These are phyloP conservation scores for Sinopyrophorus schimmeli DNA, from an alignment of 2,888 invertebrate species.

Conservation along the genomic window DNA sequence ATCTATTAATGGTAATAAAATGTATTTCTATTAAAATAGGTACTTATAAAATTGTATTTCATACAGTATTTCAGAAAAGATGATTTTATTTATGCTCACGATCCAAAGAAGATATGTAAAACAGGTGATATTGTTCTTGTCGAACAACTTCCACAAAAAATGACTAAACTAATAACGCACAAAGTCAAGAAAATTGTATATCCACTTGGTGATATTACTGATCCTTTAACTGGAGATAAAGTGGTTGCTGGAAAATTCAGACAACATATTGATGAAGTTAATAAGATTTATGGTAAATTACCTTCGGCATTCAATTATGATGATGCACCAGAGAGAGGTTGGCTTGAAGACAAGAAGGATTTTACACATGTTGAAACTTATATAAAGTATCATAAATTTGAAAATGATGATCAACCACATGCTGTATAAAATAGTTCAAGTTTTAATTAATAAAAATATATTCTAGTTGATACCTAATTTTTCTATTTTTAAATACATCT, in stretches of 20 bases:
- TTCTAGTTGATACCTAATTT: too few species aligned
- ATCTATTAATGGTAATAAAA: conserved; percentile 72
- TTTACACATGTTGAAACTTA: conserved; percentile 77
- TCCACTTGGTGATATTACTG: conserved; percentile 81
- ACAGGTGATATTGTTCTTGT: conserved; percentile 83
- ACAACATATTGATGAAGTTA: conserved; percentile 70
- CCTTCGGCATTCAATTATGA: conserved; percentile 73
- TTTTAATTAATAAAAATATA: too few species aligned
- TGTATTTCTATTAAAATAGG: too few species aligned
- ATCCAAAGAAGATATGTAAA: conserved; percentile 76
- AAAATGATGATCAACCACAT: conserved; percentile 72
- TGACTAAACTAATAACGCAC: conserved; percentile 79
- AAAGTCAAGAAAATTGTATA: conserved; percentile 78
- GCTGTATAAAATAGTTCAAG: conserved; percentile 58
- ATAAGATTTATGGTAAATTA: conserved; percentile 70
- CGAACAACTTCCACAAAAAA: conserved; percentile 69
- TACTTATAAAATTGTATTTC: neutral
- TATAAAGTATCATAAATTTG: conserved; percentile 78
- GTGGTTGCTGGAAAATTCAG: conserved; percentile 74
- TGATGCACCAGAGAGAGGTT: conserved; percentile 77
- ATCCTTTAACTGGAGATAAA: conserved; percentile 82
- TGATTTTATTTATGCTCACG: conserved; percentile 74
- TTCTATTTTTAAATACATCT: too few species aligned
- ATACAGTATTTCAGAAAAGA: conserved; percentile 79
- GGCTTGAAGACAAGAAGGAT: conserved; percentile 81